Base-by-base conservation (phyloP, 2,113 vertebrate genomes). In the Lophura nycthemera region DNA sequence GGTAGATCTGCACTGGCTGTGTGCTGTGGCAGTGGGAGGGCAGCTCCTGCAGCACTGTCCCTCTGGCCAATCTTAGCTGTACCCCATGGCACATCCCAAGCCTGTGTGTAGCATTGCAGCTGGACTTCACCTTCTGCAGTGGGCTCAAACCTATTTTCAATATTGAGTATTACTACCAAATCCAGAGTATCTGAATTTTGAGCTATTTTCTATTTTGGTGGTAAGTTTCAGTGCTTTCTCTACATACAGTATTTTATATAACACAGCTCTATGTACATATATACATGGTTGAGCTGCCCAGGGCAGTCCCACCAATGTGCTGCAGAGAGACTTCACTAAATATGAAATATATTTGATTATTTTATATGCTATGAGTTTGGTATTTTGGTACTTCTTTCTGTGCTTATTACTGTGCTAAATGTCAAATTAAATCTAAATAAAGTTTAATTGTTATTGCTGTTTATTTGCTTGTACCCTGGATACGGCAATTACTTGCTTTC, bases 401-500 rank as follows among this genome's bases (percentile, higher is more conserved):
- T 97, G 93, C 96, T 95, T 97, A 94, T 94, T 95, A 77, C 86
- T 95, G 88, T 98, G 92, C 74, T 96, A 77, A 89, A 93, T 96
- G 96, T 97, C 61, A 96, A 91, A 95, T 75, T 85, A 78, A 96
- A 95, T 89, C 95, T 86, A 89, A 98, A 97, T 98, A 97, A 98
- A 97, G 93, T 92, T 86, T 52, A 83, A 88, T 52, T 38, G 47
- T 89, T 84, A 79, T 69, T 84, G 66, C 57, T 66, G 75, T 93
- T 91, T 88, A 30, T 83, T 90, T 94, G 69, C 54, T 79, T 94
- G 89, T 77, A 48, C 27, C 43, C 29, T 60, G 48, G 60, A 32
- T 63, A 12, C 29, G 25, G 18, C 67, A n/a, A 11, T 17, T 12
- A 48, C n/a, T 54, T 56, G 4, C 40, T 83, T 73, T 29, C 60